phyloP scores from a whole-genome alignment of 2,888 invertebrate species.

The Leptopterna dolabrata region DNA sequence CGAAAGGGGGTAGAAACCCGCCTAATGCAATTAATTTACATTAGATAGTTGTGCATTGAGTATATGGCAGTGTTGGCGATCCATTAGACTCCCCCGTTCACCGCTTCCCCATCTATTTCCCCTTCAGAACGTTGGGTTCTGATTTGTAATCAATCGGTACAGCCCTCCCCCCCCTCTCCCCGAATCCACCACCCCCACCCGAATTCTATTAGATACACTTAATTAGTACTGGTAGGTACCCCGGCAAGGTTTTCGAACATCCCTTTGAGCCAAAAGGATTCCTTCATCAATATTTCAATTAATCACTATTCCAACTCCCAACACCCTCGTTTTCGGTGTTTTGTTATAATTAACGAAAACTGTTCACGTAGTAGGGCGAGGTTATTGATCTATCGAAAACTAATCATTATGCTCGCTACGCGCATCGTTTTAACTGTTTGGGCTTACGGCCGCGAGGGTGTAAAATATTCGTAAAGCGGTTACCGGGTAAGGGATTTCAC shows the following conservation, averaged over 20 bases:
- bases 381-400: conserved; percentile 49
- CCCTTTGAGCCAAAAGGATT: conserved; percentile 51
- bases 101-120: background rate
- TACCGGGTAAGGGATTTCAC: conserved; percentile 31
- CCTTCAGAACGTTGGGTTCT: conserved; percentile 6
- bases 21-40: conserved; percentile 60
- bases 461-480: conserved; percentile 43
- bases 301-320: conserved; percentile 40
- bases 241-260: conserved; percentile 30
- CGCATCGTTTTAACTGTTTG: conserved; percentile 16
- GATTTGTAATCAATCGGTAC: conserved; percentile 60
- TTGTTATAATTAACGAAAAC: conserved; percentile 54
- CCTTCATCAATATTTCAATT: conserved; percentile 56
- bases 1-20: conserved; percentile 28
- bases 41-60: conserved; percentile 60
- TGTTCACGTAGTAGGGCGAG: conserved; percentile 7
- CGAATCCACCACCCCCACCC: background rate
- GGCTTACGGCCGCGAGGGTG: conserved; percentile 1
- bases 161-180: background rate
- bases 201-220: conserved; percentile 59
- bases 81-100: conserved; percentile 54
- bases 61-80: conserved; percentile 56
- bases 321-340: conserved; percentile 26
- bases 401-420: conserved; percentile 41
- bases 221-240: conserved; percentile 52